These are phyloP conservation scores for Distichodus sexfasciatus DNA, from an alignment of 2,797 vertebrate species.

Conservation along the genomic window DNA sequence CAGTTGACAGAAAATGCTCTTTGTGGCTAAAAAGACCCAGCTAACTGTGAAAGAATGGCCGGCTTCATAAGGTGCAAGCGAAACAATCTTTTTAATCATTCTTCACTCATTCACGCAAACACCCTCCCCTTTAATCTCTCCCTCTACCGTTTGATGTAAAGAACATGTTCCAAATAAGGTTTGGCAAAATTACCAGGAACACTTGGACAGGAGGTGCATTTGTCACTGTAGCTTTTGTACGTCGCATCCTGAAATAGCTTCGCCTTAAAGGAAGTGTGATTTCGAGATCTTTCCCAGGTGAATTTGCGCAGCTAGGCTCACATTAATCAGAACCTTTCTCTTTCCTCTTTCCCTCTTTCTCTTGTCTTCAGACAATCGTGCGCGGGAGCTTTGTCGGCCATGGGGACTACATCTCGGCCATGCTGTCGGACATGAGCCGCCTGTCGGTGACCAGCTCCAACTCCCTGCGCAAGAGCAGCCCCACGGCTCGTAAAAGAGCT, in stretches of 20 bases:
- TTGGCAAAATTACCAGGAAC: neutral
- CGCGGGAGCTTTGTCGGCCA: constrained; percentile 88
- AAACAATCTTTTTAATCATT: no score
- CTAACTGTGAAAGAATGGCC: constrained; percentile 1
- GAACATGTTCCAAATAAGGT: neutral
- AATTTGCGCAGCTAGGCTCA: constrained; percentile 18
- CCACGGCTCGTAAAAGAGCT: constrained; percentile 86
- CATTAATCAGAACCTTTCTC: constrained; percentile 37
- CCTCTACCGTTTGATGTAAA: no score
- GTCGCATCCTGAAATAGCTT: constrained; percentile 31
- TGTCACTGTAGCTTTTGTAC: constrained; percentile 26
- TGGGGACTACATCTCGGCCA: constrained; percentile 90
- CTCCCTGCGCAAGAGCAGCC: constrained; percentile 89
- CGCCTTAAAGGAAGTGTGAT: constrained; percentile 25
- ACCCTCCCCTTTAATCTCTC: no score
- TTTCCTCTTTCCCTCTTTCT: constrained; percentile 43
- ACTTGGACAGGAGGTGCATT: constrained; percentile 35
- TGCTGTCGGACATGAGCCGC: constrained; percentile 94
- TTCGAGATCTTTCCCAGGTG: constrained; percentile 21
- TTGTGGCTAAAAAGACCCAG: constrained; percentile 14
- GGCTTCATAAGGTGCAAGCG: neutral
- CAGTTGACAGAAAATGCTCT: constrained; percentile 33
- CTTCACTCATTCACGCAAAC: no score
- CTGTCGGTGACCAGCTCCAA: constrained; percentile 96
- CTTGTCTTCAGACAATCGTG: constrained; percentile 85